Evolutionary conservation across 2,113 vertebrate species (phyloP).

Genomic region (Megaceryle torquata): DNA sequence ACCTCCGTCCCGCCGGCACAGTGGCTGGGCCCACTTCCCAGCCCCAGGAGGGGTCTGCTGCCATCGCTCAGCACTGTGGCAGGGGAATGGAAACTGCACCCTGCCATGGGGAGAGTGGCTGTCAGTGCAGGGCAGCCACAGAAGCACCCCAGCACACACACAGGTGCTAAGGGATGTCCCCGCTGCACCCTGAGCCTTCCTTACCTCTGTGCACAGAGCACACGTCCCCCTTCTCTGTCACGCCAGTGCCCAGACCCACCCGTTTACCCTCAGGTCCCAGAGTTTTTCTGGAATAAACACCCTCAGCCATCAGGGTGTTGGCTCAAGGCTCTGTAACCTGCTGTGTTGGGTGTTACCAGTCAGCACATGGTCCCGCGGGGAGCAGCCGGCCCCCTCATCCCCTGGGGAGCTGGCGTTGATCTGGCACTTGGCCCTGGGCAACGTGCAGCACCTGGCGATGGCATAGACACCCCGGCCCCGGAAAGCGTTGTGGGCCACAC

Average conservation of each 20-base stretch:
- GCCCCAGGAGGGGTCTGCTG: conserved; percentile 1
- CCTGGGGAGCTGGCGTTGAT: neutral
- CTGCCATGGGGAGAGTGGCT: conserved; percentile 47
- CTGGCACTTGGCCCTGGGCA: conserved; percentile 69
- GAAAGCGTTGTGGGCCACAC: conserved; percentile 70
- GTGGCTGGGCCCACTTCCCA: neutral
- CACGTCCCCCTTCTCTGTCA: neutral
- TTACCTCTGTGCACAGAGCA: rapidly evolving
- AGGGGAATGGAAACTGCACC: conserved; percentile 75
- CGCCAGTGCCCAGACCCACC: neutral
- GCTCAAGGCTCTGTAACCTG: neutral
- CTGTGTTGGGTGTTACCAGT: conserved; percentile 61
- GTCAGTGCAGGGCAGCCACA: rapidly evolving
- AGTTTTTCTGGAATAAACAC: neutral
- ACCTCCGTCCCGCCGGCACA: conserved; percentile 47
- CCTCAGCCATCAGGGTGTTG: neutral
- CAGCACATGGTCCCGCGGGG: conserved; percentile 64
- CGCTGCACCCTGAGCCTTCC: neutral
- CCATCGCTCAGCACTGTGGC: neutral
- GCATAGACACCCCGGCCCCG: conserved; percentile 75
- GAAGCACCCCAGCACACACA: neutral
- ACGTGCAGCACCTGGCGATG: conserved; percentile 83
- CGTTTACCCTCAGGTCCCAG: neutral
- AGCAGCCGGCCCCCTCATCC: conserved; percentile 41
- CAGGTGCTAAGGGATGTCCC: neutral